Base-by-base conservation (phyloP, 2,888 invertebrate species). In the Synanthedon myopaeformis region DNA sequence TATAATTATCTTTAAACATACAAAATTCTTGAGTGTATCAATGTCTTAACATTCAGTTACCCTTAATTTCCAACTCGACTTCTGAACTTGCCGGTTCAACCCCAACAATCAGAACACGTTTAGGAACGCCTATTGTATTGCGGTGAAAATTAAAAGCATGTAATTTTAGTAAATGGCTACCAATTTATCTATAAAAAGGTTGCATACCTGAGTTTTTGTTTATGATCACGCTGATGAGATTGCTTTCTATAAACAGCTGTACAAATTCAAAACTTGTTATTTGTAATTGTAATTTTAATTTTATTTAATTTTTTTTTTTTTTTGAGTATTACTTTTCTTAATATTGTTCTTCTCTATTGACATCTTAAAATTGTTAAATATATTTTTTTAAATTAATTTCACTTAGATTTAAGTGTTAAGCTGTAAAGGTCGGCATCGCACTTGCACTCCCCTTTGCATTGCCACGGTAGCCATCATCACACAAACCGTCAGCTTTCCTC, bases 121-220 rank as follows among this genome's bases (percentile, higher is more conserved):
- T 74, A 76, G 72, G 66, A 76, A 79, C 82, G 79, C 82, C 83
- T 77, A 66, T 76, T 67, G 66, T 65, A 66, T 62, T 66, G 65
- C 61, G 56, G 56, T 59, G 67, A 67, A 70, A 69, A 70, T 72
- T 70, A 73, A 66, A 68, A 68, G 75, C 79, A 70, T 81, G 77
- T 83, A 79, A 83, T 82, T 79, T 80, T 72, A 67, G 69, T 67
- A 76, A 77, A 81, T 72, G 62, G 72, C 69, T 71, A 70, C 71
- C 72, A 74, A 78, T 78, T 79, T 75, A 64, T 75, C 70, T 76
- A 76, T 66, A 62, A 69, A 74, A 74, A 66, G 69, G 69, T 49
- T 49, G 14, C 45, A n/a, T 49, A 49, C 49, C 49, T 49, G 49
- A 19, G 19, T 17, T 2, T n/a, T 14, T 49, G 49, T 49, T 45